These are phyloP conservation scores for Pseudococcus longispinus DNA, from an alignment of 2,888 invertebrate genomes.

Conservation along the genomic window DNA sequence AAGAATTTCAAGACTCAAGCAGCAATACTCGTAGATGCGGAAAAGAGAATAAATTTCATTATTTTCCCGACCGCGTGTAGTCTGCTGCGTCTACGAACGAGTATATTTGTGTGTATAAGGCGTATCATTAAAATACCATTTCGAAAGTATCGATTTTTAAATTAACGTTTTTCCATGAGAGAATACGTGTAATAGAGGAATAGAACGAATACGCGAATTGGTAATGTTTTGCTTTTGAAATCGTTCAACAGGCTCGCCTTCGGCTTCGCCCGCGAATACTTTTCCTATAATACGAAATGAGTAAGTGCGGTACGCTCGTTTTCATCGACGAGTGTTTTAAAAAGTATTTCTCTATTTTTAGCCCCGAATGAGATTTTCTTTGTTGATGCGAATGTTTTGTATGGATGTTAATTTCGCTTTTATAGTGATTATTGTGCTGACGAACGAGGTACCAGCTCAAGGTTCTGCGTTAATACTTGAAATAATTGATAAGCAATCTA, in stretches of 20 bases:
- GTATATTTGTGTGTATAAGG: background rate
- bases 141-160: slow-evolving; percentile 20
- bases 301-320: background rate
- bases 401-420: background rate
- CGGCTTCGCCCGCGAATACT: background rate
- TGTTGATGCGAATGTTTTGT: background rate
- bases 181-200: background rate
- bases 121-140: slow-evolving; percentile 34
- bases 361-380: background rate
- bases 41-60: slow-evolving; percentile 18
- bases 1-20: background rate
- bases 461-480: background rate
- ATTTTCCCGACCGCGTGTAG: background rate
- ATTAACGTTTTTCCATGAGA: slow-evolving; percentile 20
- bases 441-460: background rate
- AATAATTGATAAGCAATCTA: background rate
- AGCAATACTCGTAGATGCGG: background rate
- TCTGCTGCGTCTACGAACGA: background rate
- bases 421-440: background rate
- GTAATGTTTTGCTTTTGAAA: slow-evolving; percentile 10
- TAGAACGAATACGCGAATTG: background rate
- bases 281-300: background rate
- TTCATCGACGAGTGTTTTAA: background rate
- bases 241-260: background rate
- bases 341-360: background rate